Conservation (phyloP, 2,797 vertebrate species). For the Dicrostonyx torquatus region DNA sequence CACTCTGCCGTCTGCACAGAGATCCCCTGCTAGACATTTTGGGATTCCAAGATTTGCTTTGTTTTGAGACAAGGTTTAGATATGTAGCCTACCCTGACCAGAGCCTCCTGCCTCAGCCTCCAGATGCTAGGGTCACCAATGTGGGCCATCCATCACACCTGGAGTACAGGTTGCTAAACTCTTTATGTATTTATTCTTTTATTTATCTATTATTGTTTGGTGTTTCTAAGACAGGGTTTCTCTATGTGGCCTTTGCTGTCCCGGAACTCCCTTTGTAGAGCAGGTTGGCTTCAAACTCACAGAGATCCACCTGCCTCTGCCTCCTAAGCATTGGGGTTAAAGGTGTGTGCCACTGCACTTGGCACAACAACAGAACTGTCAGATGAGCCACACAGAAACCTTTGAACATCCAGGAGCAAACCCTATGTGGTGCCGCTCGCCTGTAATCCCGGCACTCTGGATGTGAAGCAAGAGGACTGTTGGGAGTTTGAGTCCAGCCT, state of each 20-base stretch:
- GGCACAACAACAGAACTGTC: neutral
- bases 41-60: neutral
- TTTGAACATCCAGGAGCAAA: neutral
- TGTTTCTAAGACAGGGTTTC: neutral
- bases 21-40: neutral
- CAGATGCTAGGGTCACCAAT: neutral
- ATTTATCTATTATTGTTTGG: neutral
- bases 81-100: neutral
- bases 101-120: neutral
- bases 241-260: neutral
- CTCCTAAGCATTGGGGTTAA: neutral
- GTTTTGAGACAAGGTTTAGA: neutral
- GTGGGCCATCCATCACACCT: neutral
- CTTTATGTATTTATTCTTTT: neutral
- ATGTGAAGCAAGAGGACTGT: neutral
- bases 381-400: neutral
- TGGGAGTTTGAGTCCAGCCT: neutral
- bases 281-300: neutral
- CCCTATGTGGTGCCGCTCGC: fast-evolving
- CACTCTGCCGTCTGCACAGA: neutral
- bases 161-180: neutral
- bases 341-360: neutral
- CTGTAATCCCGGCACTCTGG: neutral
- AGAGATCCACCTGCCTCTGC: neutral
- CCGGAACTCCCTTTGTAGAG: neutral